A percentile compares a stretch with the other conserved stretches of the same genome.
Conservation (phyloP, 2,888 invertebrate genomes). For the Furcula furcula region DNA sequence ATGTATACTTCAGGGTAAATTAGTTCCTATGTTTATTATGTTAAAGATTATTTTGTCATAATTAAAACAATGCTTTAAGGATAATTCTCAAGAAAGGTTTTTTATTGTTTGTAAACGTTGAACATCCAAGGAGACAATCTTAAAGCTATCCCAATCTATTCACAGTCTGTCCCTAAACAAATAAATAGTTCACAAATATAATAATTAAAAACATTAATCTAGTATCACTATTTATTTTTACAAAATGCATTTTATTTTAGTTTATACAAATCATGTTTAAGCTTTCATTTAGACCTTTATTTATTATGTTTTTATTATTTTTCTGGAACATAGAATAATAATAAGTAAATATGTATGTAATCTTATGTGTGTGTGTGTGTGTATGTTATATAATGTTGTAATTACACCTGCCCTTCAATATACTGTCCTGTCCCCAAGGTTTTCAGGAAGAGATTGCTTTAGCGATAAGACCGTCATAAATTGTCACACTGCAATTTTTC, state of each 20-base stretch:
- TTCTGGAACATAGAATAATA: too few relatives aligned
- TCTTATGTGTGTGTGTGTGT: too few relatives aligned
- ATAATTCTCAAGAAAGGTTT: slow-evolving; percentile 61
- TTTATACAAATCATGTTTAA: neutral
- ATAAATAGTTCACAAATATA: slow-evolving; percentile 75
- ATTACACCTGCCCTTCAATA: too few relatives aligned
- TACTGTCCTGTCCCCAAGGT: too few relatives aligned
- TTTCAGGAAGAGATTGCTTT: too few relatives aligned
- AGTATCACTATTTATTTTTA: slow-evolving; percentile 74
- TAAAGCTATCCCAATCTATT: slow-evolving; percentile 54
- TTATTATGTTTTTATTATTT: too few relatives aligned
- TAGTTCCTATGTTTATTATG: neutral
- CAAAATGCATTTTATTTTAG: slow-evolving; percentile 42
- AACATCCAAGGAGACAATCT: slow-evolving; percentile 70
- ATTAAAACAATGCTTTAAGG: slow-evolving; percentile 29
- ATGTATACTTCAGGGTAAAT: neutral
- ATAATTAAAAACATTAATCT: slow-evolving; percentile 68
- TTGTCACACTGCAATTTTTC: too few relatives aligned
- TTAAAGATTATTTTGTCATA: neutral
- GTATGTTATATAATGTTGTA: too few relatives aligned
- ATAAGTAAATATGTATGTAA: too few relatives aligned
- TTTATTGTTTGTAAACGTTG: slow-evolving; percentile 73
- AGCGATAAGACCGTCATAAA: too few relatives aligned
- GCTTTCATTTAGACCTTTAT: too few relatives aligned
- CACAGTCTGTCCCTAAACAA: slow-evolving; percentile 65